Base-by-base conservation (phyloP, 2,797 vertebrate species). In the Zalophus californianus region DNA sequence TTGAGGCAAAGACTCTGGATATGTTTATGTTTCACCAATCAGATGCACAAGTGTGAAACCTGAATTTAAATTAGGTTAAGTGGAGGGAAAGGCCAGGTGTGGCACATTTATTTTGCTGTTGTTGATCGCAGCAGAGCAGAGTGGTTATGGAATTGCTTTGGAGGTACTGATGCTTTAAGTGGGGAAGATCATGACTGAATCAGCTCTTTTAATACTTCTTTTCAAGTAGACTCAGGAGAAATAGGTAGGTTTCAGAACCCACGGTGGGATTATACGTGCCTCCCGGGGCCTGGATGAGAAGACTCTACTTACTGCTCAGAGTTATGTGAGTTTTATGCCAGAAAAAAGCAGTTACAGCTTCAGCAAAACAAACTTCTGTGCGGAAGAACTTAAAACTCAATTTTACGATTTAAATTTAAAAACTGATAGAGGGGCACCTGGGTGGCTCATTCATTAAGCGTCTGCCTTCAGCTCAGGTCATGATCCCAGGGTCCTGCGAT, bases 51-150 rank as follows among this genome's bases (percentile, higher is more conserved):
- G 7, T 8, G 3, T 79, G 68, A 88, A 94, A 83, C 7, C 20
- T 82, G 58, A 85, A 73, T 79, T 96, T 95, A 93, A 86, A 79
- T 68, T 79, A 75, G 32, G 15, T 91, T 70, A 91, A 94, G 13
- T 70, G 14, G 20, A 7, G 58, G 44, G 20, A 56, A 93, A 44
- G 60, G 27, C 54, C 72, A 83, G 27, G 44, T 60, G 50, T 86
- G 73, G 79, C 9, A 25, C 15, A 38, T 64, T 56, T 56, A 70
- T 86, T 93, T 68, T 89, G 73, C 44, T 94, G 38, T 50, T 44
- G 12, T 86, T 41, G 23, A 73, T 73, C 48, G 13, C 7, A 32
- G 21, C 13, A 85, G 70, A 93, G 41, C 25, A 62, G 58, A 80
- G 32, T 77, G 58, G 3, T 21, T 68, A 38, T 29, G 44, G 23